Evolutionary conservation across 2,888 invertebrate genomes (phyloP), one percentile per base, ranked within the genome.

Genomic region (Yponomeuta malinellus): DNA sequence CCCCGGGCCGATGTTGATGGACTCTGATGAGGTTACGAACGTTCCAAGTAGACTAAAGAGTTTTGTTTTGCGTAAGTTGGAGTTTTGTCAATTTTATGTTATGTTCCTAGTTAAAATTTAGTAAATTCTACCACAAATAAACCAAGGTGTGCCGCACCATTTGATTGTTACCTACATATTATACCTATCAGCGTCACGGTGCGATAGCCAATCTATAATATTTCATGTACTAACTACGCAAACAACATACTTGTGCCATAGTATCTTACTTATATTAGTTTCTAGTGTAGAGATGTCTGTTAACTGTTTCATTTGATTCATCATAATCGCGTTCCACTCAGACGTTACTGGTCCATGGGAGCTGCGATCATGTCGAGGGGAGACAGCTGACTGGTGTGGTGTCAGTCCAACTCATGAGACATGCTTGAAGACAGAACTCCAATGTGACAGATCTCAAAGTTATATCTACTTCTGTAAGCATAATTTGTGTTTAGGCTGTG

Each of bases 81-180:
- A 84, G 81, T 86, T 87, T 85, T 87, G 83, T 81, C 81, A 85
- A 85, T 84, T 87, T 86, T 84, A 83, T 83, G 78, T 87, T 87
- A 84, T 83, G 86, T 86, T 88, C 87, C 84, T 87, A 86, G 80
- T 81, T 81, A 78, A 76, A 74, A 74, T 73, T 73, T 75, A 72
- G 73, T 73, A 72, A 73, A 43, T 29, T 52, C 59, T 70, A 52
- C 64, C 10, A 69, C 31, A 69, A 48, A 52, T 10, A 43, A 68
- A 68, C 6, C 68, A 29, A 15, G 68, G 68, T 68, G 68, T 23
- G 23, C 9, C 48, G 48, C 68, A 65, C 31, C 68, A 23, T 8
- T 43, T 43, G 43, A 43, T 48, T 68, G 68, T 68, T 68, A 68
- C 68, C 68, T 68, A 68, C 23, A 6, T 33, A 31, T 65, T 65